These are phyloP conservation scores for Gallinago paraguaiae DNA, from an alignment of 2,113 vertebrate genomes.

Conservation along the genomic window DNA sequence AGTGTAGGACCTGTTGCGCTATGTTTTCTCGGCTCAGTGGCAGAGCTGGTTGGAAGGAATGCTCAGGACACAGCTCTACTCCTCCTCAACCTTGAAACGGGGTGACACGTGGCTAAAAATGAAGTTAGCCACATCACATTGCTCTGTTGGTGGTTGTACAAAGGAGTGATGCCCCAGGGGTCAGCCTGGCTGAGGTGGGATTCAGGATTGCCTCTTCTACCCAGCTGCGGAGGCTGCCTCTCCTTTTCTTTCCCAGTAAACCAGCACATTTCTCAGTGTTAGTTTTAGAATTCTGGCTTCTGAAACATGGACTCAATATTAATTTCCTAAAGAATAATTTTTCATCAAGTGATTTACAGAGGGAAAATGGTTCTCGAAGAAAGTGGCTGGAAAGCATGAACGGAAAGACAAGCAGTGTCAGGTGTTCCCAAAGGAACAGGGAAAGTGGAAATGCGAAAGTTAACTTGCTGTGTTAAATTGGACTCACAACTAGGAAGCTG, in stretches of 20 bases:
- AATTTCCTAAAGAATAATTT: slow-evolving; percentile 22
- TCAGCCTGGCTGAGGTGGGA: fast-evolving
- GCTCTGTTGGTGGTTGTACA: neutral
- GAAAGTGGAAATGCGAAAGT: neutral
- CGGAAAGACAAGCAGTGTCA: neutral
- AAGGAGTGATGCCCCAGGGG: fast-evolving
- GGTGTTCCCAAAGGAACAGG: neutral
- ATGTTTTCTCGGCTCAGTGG: neutral
- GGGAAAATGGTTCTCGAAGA: neutral
- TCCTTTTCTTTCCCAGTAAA: neutral
- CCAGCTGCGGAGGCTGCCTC: neutral
- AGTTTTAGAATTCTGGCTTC: neutral
- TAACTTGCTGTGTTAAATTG: slow-evolving; percentile 17
- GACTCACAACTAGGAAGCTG: neutral
- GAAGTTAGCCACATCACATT: fast-evolving
- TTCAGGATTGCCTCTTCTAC: neutral
- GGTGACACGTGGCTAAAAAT: fast-evolving
- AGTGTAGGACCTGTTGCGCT: fast-evolving
- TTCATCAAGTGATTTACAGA: neutral
- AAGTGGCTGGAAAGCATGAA: neutral
- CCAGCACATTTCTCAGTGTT: neutral
- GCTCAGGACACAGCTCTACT: neutral
- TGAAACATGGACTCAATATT: neutral
- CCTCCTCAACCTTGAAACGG: neutral
- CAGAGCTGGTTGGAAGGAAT: neutral